Base-by-base conservation (phyloP, 2,888 invertebrate genomes). In the Latrodectus hesperus region DNA sequence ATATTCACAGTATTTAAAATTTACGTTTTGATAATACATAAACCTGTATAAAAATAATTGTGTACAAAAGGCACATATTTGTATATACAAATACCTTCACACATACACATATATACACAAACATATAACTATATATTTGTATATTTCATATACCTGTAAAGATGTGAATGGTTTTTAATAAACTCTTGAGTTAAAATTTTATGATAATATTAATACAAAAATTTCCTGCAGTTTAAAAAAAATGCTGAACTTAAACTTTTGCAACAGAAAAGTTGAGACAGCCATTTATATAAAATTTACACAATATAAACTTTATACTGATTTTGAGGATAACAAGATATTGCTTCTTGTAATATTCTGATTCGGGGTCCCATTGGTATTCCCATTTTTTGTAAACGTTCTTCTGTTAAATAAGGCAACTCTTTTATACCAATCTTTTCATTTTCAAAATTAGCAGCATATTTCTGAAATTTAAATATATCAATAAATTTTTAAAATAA, bases 321-420 rank as follows among this genome's bases (percentile, higher is more conserved):
- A 78, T 86, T 88, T 67, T 88, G 85, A n/a, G 84, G 88, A 77
- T 76, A 89, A 73, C 82, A 88, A 26, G 81, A 52, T 70, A 83
- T 85, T n/a, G 96, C 96, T 92, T 98, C 97, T 92, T 97, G 96
- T 89, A 97, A 93, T 91, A 98, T 97, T 91, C 97, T 94, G 91
- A 97, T 94, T 89, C 97, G 93, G 2, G 98, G 97, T 12, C 97
- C 98, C 91, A 98, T 93, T 0, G 98, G 97, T n/a, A 98, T 95
- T 0, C 97, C 97, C 91, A 98, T 94, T 87, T 96, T 96, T 90
- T 96, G 95, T 9, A 98, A 93, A 84, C 96, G 94, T 90, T 97
- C 97, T 92, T 98, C 98, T 0, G 96, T 96, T 90, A 98, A 94
- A 93, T 97, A 97, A 0, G 97, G 97, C 87, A 98, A 93, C 92